These are phyloP conservation scores for Cephalopterus ornatus DNA, from an alignment of 2,113 vertebrate species.

Conservation along the genomic window DNA sequence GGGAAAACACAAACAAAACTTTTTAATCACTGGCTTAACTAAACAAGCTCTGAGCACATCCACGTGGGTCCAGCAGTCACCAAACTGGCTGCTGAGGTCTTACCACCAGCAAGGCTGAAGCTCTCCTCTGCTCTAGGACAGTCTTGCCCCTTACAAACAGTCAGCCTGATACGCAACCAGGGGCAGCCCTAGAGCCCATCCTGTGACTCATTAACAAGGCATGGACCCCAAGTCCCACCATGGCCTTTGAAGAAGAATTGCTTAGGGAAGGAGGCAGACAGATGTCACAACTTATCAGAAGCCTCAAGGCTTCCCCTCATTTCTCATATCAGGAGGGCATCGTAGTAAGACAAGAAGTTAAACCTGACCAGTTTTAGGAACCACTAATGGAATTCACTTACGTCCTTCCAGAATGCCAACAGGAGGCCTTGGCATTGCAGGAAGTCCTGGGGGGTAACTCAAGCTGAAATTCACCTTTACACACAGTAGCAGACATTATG, in stretches of 20 bases:
- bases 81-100: not conserved
- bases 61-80: not conserved
- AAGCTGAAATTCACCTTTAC: not conserved
- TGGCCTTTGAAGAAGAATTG: rapidly evolving
- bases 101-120: not conserved
- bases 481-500: not conserved
- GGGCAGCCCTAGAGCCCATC: not conserved
- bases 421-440: not conserved
- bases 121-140: not conserved
- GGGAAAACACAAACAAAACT: not conserved
- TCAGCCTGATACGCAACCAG: not conserved
- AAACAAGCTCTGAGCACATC: not conserved
- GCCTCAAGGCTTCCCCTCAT: not conserved
- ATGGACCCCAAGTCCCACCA: rapidly evolving
- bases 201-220: rapidly evolving
- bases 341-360: not conserved
- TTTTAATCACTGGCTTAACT: not conserved
- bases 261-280: not conserved
- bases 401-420: not conserved
- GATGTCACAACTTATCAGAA: rapidly evolving
- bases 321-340: not conserved
- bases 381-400: not conserved
- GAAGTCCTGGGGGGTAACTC: not conserved
- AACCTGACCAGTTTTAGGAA: not conserved
- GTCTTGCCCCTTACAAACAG: not conserved